Evolutionary conservation across 2,113 vertebrate genomes (phyloP).

Genomic region (Neotragus pygmaeus): DNA sequence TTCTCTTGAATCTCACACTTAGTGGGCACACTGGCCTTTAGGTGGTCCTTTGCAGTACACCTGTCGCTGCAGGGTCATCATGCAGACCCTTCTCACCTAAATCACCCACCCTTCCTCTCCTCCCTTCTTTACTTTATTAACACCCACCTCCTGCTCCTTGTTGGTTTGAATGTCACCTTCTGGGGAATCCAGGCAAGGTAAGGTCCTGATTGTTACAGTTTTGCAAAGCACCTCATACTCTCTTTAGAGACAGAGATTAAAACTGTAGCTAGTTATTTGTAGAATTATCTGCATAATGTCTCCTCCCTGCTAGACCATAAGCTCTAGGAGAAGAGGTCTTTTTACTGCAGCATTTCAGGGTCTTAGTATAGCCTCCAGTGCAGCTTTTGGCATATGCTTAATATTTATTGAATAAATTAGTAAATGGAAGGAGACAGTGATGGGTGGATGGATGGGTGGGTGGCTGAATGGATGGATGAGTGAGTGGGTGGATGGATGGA

Average conservation of each 20-base stretch:
- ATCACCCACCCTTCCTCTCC: neutral
- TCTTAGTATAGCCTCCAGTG: neutral
- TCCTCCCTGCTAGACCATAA: neutral
- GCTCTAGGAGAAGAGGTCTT: neutral
- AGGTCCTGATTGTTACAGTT: neutral
- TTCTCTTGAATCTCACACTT: neutral
- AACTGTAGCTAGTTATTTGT: neutral
- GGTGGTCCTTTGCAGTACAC: neutral
- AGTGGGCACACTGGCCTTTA: neutral
- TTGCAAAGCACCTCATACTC: neutral
- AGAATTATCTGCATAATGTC: neutral
- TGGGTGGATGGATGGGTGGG: too few species aligned
- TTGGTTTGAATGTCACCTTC: neutral
- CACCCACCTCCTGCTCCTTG: neutral
- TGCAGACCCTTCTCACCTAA: neutral
- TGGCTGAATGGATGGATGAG: too few species aligned
- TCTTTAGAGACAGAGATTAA: neutral
- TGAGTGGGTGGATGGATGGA: accelerated
- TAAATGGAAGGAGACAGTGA: neutral
- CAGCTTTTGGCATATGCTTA: neutral
- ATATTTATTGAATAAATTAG: neutral
- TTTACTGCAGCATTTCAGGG: neutral
- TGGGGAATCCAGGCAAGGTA: neutral
- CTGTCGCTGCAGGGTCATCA: neutral
- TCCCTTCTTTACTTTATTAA: neutral